Evolutionary conservation across 1,140 invertebrate species (phyloP).

Genomic region (Habropoda laboriosa): DNA sequence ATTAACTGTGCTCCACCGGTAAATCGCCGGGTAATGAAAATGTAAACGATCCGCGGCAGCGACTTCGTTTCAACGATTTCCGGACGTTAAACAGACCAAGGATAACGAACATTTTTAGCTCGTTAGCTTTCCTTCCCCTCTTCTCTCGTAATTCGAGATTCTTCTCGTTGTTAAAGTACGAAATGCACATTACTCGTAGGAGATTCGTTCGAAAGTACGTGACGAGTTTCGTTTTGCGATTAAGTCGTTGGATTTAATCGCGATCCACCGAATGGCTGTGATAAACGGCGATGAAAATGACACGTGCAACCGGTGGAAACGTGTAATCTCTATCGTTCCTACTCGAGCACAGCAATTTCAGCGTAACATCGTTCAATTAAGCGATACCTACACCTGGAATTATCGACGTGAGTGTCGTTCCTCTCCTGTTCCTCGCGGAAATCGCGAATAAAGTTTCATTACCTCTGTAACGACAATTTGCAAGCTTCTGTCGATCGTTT

Average conservation of each 20-base stretch:
- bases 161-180: not conserved
- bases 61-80: not conserved
- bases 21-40: slow-evolving; percentile 5
- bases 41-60: not conserved
- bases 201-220: too few relatives aligned
- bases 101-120: not conserved
- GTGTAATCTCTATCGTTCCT: not conserved
- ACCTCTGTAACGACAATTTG: too few relatives aligned
- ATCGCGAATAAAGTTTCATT: too few relatives aligned
- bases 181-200: too few relatives aligned
- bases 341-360: not conserved
- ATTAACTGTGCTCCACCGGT: not conserved
- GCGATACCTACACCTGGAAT: not conserved
- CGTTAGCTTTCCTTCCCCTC: not conserved
- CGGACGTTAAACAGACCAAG: slow-evolving; percentile 30
- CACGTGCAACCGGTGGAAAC: not conserved
- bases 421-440: too few relatives aligned
- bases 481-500: too few relatives aligned
- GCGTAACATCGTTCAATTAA: not conserved
- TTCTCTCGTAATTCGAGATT: not conserved
- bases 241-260: not conserved
- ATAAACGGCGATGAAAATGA: not conserved
- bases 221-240: not conserved
- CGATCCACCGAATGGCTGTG: not conserved
- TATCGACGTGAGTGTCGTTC: too few relatives aligned